Percentiles rank a stretch among this genome's conserved stretches.
Conservation (phyloP, 1,140 invertebrate species). For the Sweltsa coloradensis region DNA sequence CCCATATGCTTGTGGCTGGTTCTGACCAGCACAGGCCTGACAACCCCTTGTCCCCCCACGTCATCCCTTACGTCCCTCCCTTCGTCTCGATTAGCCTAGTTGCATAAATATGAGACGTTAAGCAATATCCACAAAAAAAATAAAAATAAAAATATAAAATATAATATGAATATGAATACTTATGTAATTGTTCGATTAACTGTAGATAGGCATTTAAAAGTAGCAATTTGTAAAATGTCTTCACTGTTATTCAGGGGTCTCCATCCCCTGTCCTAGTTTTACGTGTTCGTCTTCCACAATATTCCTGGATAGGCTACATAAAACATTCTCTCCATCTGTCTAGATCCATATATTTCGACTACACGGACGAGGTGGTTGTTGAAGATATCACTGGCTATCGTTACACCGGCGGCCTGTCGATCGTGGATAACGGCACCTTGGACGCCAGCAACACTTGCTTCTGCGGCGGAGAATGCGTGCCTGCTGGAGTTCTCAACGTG, state of each 20-base stretch:
- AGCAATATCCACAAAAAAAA: too few species aligned
- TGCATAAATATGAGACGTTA: too few species aligned
- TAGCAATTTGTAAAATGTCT: conserved; percentile 18
- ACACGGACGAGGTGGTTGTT: conserved; percentile 23
- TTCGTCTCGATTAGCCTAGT: too few species aligned
- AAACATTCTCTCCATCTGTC: background rate
- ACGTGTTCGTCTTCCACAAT: background rate
- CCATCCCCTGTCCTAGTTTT: background rate
- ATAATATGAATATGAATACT: too few species aligned
- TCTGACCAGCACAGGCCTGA: too few species aligned
- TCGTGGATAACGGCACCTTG: conserved; percentile 54
- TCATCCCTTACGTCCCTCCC: too few species aligned
- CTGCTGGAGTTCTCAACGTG: conserved; percentile 43
- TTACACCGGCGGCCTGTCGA: conserved; percentile 42
- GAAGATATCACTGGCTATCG: conserved; percentile 42
- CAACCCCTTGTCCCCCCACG: too few species aligned
- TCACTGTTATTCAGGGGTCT: conserved; percentile 20
- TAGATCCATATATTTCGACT: conserved; percentile 19
- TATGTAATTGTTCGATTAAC: too few species aligned
- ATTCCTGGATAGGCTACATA: background rate
- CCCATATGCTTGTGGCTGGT: too few species aligned
- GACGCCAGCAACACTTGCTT: conserved; percentile 44
- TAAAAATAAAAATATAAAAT: too few species aligned
- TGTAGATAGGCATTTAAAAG: conserved; percentile 14
- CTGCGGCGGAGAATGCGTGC: conserved; percentile 48